Evolutionary conservation across 2,797 vertebrate species (phyloP).

Genomic region (Galago senegalensis): DNA sequence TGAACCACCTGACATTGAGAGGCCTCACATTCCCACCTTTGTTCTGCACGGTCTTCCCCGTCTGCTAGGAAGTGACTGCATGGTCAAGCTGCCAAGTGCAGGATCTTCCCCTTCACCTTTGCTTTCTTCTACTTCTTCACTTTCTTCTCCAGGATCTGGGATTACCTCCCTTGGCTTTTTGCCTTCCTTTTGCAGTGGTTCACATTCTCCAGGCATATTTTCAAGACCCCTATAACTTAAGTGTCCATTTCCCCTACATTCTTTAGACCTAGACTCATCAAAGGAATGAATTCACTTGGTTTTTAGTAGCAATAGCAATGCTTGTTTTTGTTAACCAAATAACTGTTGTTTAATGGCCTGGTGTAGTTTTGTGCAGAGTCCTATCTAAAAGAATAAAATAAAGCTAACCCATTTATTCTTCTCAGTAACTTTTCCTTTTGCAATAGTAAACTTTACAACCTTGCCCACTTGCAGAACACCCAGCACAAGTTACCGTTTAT

Average conservation of each 20-base stretch:
- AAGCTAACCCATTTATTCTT: conserved; percentile 95
- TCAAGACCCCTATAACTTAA: not conserved
- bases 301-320: conserved; percentile 93
- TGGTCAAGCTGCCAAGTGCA: no score
- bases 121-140: not conserved
- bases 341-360: conserved; percentile 94
- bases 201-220: not conserved
- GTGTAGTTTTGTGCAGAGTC: conserved; percentile 95
- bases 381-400: conserved; percentile 94
- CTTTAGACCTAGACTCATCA: conserved; percentile 94
- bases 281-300: conserved; percentile 96
- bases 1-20: not conserved
- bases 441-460: conserved; percentile 93
- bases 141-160: not conserved
- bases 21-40: no score
- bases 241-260: conserved; percentile 93
- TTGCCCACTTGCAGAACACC: not conserved
- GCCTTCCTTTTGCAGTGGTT: not conserved
- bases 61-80: not conserved
- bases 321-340: conserved; percentile 95
- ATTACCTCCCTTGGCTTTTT: not conserved
- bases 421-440: conserved; percentile 94
- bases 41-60: no score
- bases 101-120: not conserved
- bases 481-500: not conserved